Percentiles rank a stretch among this genome's conserved stretches.
Evolutionary conservation across 2,888 invertebrate genomes (phyloP).

Genomic region (Trisateles emortualis): DNA sequence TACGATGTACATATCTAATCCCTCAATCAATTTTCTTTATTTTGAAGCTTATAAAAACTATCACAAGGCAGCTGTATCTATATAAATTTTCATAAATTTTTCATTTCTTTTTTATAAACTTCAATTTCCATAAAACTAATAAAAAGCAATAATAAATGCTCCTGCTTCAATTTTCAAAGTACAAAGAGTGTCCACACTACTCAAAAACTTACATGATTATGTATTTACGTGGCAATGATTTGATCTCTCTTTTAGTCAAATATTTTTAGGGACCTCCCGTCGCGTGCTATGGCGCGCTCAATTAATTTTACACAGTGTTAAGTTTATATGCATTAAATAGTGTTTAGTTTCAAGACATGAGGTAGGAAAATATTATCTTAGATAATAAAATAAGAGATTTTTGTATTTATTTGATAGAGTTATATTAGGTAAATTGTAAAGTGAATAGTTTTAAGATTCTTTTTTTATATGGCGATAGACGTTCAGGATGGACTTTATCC

Average conservation of each 20-base stretch:
- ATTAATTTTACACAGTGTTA: slow-evolving; percentile 77
- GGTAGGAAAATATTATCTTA: slow-evolving; percentile 84
- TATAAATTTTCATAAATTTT: slow-evolving; percentile 18
- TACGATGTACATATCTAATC: slow-evolving; percentile 47
- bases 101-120: slow-evolving; percentile 23
- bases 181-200: slow-evolving; percentile 71
- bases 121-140: slow-evolving; percentile 32
- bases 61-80: slow-evolving; percentile 41
- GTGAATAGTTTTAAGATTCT: slow-evolving; percentile 79
- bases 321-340: slow-evolving; percentile 69
- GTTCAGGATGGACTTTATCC: slow-evolving; percentile 69
- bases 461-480: slow-evolving; percentile 84
- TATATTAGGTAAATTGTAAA: slow-evolving; percentile 87
- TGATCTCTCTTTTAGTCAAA: slow-evolving; percentile 92
- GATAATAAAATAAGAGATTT: slow-evolving; percentile 83
- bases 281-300: slow-evolving; percentile 56
- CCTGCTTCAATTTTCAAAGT: slow-evolving; percentile 73
- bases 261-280: slow-evolving; percentile 85
- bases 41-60: slow-evolving; percentile 19
- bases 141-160: slow-evolving; percentile 48
- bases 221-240: slow-evolving; percentile 89
- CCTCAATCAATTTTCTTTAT: slow-evolving; percentile 16
- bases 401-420: slow-evolving; percentile 87
- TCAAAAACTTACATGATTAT: slow-evolving; percentile 69
- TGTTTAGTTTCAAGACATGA: slow-evolving; percentile 84